Conservation (phyloP, 2,888 invertebrate genomes). For the Encarsia formosa region DNA sequence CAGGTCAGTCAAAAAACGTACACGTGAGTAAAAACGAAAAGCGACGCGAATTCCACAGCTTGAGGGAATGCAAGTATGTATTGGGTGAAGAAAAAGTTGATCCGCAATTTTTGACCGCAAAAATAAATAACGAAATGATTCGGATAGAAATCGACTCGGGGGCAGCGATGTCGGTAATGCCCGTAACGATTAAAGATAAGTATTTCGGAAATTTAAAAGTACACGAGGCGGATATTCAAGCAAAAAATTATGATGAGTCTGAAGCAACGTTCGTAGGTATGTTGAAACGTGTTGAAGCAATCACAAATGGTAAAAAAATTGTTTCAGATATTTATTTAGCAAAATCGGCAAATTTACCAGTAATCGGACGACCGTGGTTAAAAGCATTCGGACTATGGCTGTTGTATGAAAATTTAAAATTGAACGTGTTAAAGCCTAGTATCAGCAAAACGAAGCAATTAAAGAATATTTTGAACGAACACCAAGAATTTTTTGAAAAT, state of each 20-base stretch:
- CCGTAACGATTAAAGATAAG: not conserved
- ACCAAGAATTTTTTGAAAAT: not conserved
- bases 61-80: no score
- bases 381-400: not conserved
- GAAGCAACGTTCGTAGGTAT: not conserved
- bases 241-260: not conserved
- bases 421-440: not conserved
- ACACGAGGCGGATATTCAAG: not conserved
- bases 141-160: conserved; percentile 11
- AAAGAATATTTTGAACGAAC: conserved; percentile 1
- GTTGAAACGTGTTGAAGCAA: not conserved
- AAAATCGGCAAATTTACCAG: no score
- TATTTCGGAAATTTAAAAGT: not conserved
- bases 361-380: not conserved
- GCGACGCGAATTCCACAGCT: no score
- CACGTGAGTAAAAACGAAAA: no score
- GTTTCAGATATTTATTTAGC: not conserved
- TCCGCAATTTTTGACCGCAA: not conserved
- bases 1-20: not conserved
- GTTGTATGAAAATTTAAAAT: not conserved
- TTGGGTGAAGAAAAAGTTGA: not conserved
- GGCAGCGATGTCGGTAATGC: conserved; percentile 1
- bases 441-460: no score
- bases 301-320: not conserved
- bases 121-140: not conserved